Evolutionary conservation across 2,888 invertebrate species (phyloP), one percentile per base, ranked within the genome.

Genomic region (Drosophila greeni): DNA sequence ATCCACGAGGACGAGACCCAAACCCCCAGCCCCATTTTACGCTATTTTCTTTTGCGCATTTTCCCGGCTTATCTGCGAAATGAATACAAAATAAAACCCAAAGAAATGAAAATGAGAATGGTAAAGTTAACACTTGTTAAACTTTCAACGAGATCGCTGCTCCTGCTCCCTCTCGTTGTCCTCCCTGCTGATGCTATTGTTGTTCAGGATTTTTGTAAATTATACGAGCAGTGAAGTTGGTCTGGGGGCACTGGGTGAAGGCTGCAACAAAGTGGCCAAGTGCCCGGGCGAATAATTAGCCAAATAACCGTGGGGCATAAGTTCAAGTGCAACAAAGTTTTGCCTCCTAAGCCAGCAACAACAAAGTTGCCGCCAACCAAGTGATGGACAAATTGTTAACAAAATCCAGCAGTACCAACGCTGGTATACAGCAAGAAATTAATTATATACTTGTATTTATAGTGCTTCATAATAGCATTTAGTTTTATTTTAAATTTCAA

Each of bases 201-300:
- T 66, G 61, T 64, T 47, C 42, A 3, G 24, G 47, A 61, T 66
- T 71, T 61, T 58, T 71, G 71, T 66, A 66, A 71, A 66, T 71
- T 72, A 72, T 71, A 52, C 51, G 43, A 66, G 54, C 43, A 16
- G 31, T 18, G 26, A 29, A 45, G 29, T 45, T 29, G 29, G 14
- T 18, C 16, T 24, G 49, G 62, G 29, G 31, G 59, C 59, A 42
- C 29, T 47, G 66, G 43, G 26, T 57, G 66, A 37, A 36, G 47
- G 58, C 40, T 49, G 51, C 70, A 83, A 81, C 84, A 84, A 81
- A 79, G 84, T 84, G 84, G 84, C 79, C 69, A 76, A 81, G 82
- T 78, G 82, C 84, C 82, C 78, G 59, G 66, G 84, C 80, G 83
- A 83, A 82, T 82, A 82, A 82, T 82, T 84, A 84, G 84, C 84